phyloP scores from a whole-genome alignment of 1,140 invertebrate genomes.

The Drosophila kurseongensis region DNA sequence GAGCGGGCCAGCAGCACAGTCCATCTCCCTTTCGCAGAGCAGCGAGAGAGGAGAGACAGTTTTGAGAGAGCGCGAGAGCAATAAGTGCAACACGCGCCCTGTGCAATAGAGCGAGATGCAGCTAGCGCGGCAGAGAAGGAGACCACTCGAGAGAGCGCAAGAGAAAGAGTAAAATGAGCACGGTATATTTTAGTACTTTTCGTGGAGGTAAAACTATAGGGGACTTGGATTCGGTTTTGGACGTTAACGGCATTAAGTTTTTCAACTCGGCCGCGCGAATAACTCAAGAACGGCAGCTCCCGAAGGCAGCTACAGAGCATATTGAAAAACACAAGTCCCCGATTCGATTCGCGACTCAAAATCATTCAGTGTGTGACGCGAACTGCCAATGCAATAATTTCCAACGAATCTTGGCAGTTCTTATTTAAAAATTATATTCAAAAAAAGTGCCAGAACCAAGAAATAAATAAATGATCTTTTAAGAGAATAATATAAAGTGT shows the following conservation, averaged over 20 bases:
- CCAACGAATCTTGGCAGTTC: conserved; percentile 30
- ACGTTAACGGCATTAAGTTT: conserved; percentile 9
- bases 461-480: conserved; percentile 17
- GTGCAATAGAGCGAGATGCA: conserved; percentile 11
- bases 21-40: not conserved
- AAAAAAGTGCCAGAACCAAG: conserved; percentile 23
- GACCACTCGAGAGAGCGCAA: not conserved
- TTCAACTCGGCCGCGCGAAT: conserved; percentile 10
- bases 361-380: conserved; percentile 23
- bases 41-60: not conserved
- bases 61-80: conserved; percentile 5
- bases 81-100: not conserved
- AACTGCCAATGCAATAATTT: conserved; percentile 25
- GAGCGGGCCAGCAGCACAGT: not conserved
- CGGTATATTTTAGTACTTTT: conserved; percentile 4
- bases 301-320: not conserved
- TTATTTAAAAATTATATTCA: not conserved
- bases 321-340: conserved; percentile 16
- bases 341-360: conserved; percentile 6
- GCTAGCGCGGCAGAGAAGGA: not conserved
- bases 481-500: conserved; percentile 4
- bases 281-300: conserved; percentile 9
- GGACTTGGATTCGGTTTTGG: not conserved
- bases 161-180: not conserved
- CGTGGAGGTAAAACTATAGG: conserved; percentile 5